phyloP scores from a whole-genome alignment of 1,140 invertebrate genomes.

The Macrobrachium nipponense region DNA sequence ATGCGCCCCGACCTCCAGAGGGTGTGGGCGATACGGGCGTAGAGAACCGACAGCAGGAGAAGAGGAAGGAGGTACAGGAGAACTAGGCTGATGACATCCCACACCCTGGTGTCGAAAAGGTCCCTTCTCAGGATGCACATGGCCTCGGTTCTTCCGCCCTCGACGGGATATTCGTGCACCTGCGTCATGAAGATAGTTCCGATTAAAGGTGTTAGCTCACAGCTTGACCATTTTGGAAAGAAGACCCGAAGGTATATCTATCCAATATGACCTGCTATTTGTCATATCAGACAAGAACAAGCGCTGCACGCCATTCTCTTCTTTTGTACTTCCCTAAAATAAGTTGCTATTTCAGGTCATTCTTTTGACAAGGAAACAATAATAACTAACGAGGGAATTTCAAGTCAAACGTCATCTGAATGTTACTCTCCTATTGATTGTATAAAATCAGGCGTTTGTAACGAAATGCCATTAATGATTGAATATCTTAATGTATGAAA shows the following conservation, averaged over 20 bases:
- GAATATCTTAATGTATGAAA: too few species aligned
- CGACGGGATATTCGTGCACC: slow-evolving; percentile 61
- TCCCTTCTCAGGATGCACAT: slow-evolving; percentile 65
- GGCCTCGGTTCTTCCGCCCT: slow-evolving; percentile 60
- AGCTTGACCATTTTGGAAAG: not conserved
- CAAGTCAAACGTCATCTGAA: too few species aligned
- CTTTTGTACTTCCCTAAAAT: too few species aligned
- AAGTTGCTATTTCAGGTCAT: too few species aligned
- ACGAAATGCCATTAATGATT: too few species aligned
- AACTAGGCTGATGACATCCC: slow-evolving; percentile 66
- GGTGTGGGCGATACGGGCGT: slow-evolving; percentile 66
- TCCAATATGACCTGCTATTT: too few species aligned
- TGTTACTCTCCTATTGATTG: too few species aligned
- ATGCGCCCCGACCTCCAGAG: slow-evolving; percentile 63
- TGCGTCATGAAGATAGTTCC: not conserved
- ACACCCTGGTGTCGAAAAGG: slow-evolving; percentile 66
- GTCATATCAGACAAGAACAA: too few species aligned
- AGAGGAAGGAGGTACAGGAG: slow-evolving; percentile 66
- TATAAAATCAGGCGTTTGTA: too few species aligned
- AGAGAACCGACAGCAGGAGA: slow-evolving; percentile 65
- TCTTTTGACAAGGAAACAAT: too few species aligned
- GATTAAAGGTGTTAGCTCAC: not conserved
- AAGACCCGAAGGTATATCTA: not conserved
- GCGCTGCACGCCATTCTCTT: too few species aligned
- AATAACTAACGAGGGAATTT: too few species aligned